Base-by-base conservation (phyloP, 2,113 vertebrate genomes). In the Petrocephalus microphthalmus region DNA sequence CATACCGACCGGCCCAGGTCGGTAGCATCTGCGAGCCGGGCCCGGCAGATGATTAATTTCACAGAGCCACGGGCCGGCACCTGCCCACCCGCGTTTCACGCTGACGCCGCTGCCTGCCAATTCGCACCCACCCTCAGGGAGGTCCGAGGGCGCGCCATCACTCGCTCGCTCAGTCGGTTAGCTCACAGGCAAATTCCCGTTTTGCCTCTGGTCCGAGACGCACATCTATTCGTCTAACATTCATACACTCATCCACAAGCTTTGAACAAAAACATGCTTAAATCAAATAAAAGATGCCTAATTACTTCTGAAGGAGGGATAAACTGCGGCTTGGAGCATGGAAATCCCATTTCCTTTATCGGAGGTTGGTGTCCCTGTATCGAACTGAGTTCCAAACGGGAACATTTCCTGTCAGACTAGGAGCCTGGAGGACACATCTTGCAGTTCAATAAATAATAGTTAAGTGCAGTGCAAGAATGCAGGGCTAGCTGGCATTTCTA, bases 331-430 rank as follows among this genome's bases (percentile, higher is more conserved):
- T 54, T 25, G 11, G 20, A 85, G 13, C 29, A 19, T 15, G 17
- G 52, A 33, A 33, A 54, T 54, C 7, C n/a, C 45, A 25, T 22
- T 4, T 52, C 47, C 47, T 25, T 52, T 49, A 37, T 29, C n/a
- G 4, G n/a, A 25, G 51, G 51, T 22, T 19, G 22, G 85, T 47
- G 11, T 47, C 57, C 53, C 13, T 19, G 51, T 54, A 84, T 42
- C 25, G 57, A 83, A 85, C 60, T 4, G 84, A 82, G 67, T 74
- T 78, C 85, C 90, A 88, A 89, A 89, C 87, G 88, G 87, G 87
- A 87, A 42, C 13, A 53, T 85, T 90, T 88, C 87, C 90, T 88
- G 86, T 64, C 53, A 88, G 87, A 64, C 51, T 19, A 57, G 49
- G 42, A 54, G 78, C 84, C 88, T 84, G 42, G 52, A 60, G 84